Conservation (phyloP, 2,113 vertebrate species). For the Elachura formosa region DNA sequence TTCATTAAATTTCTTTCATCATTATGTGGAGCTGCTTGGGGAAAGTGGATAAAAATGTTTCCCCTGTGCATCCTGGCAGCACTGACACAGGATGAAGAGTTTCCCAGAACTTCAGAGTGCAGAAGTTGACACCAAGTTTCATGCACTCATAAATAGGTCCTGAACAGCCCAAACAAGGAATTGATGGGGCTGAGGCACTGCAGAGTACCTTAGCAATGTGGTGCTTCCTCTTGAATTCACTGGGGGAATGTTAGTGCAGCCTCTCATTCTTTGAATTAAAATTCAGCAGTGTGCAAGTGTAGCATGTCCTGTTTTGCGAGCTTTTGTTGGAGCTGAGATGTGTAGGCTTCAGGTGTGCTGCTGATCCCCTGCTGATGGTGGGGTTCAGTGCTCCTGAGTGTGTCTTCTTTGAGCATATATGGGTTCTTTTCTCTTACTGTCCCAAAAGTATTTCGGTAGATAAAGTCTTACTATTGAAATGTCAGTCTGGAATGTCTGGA, state of each 20-base stretch:
- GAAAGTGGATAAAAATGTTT: background rate
- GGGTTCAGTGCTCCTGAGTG: background rate
- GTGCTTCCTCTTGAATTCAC: background rate
- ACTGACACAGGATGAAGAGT: background rate
- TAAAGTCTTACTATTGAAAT: background rate
- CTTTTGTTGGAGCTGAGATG: background rate
- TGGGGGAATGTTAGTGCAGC: background rate
- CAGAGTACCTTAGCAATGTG: background rate
- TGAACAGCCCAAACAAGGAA: background rate
- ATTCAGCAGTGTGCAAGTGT: background rate
- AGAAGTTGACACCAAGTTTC: background rate
- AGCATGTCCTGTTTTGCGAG: background rate
- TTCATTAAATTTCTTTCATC: conserved; percentile 36
- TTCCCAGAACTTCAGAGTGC: background rate
- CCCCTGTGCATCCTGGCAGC: background rate
- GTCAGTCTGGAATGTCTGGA: background rate
- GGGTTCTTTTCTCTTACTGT: background rate
- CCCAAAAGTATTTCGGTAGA: background rate
- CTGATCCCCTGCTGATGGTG: background rate
- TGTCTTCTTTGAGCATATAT: background rate
- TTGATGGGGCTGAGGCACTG: background rate
- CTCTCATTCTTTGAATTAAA: background rate
- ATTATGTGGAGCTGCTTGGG: background rate
- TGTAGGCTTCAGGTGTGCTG: background rate
- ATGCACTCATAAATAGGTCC: background rate